Evolutionary conservation across 2,113 vertebrate genomes (phyloP).

Genomic region (Lipophrys pholis): DNA sequence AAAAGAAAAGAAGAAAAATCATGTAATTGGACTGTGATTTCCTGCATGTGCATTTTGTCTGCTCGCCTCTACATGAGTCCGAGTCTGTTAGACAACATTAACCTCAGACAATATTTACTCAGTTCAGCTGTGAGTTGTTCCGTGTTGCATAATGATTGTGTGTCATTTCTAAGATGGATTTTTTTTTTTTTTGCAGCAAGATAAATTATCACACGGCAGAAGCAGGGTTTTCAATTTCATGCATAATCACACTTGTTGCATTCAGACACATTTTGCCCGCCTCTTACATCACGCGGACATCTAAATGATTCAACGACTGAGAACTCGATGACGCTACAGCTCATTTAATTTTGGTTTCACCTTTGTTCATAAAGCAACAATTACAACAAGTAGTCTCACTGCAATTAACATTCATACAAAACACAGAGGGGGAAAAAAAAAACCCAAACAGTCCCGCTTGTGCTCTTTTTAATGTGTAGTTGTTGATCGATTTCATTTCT

Average conservation of each 20-base stretch:
- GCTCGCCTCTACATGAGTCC: constrained; percentile 38
- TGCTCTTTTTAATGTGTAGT: too few relatives aligned
- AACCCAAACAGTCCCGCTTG: too few relatives aligned
- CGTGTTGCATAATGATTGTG: constrained; percentile 16
- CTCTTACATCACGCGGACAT: constrained; percentile 16
- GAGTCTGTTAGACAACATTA: constrained; percentile 55
- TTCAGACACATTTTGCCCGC: constrained; percentile 20
- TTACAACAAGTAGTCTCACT: too few relatives aligned
- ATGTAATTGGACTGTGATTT: constrained; percentile 56
- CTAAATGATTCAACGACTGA: constrained; percentile 27
- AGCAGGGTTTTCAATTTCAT: constrained; percentile 67
- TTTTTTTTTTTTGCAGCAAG: constrained; percentile 31
- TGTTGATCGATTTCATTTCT: background rate
- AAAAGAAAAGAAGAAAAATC: constrained; percentile 10
- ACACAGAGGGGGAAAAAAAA: too few relatives aligned
- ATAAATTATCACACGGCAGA: constrained; percentile 32
- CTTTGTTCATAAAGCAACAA: too few relatives aligned
- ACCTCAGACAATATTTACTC: constrained; percentile 54
- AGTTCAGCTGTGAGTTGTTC: constrained; percentile 41
- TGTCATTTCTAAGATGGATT: constrained; percentile 49
- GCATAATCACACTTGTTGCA: constrained; percentile 67
- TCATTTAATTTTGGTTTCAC: background rate
- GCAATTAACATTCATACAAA: too few relatives aligned
- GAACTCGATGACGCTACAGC: background rate
- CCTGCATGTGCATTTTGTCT: constrained; percentile 31